Evolutionary conservation across 2,797 vertebrate species (phyloP).

Genomic region (Sparidentex hasta): DNA sequence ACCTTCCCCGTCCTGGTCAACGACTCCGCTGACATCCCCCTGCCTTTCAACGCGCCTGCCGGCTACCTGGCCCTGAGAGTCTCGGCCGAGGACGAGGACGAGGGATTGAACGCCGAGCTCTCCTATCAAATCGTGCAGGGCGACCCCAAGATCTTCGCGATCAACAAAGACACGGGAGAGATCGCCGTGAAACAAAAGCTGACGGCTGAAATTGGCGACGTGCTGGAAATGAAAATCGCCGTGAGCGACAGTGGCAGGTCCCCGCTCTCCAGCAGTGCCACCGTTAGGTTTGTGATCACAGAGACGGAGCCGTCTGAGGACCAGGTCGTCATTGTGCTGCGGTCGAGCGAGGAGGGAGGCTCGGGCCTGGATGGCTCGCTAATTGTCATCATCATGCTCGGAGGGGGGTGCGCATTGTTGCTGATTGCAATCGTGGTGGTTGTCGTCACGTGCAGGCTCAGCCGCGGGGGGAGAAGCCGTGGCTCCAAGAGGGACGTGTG

Average conservation of each 20-base stretch:
- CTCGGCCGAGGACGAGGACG: slow-evolving; percentile 77
- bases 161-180: slow-evolving; percentile 79
- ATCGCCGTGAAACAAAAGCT: slow-evolving; percentile 77
- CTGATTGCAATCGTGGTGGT: slow-evolving; percentile 81
- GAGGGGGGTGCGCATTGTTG: slow-evolving; percentile 80
- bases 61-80: slow-evolving; percentile 79
- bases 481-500: slow-evolving; percentile 69
- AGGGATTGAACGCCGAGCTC: slow-evolving; percentile 76
- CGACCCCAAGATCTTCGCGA: slow-evolving; percentile 70
- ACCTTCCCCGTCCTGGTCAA: slow-evolving; percentile 77
- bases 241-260: slow-evolving; percentile 79
- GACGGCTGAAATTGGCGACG: slow-evolving; percentile 67
- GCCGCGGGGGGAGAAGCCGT: slow-evolving; percentile 54
- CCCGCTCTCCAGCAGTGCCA: slow-evolving; percentile 66
- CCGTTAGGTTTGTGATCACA: slow-evolving; percentile 77
- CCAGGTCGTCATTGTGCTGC: slow-evolving; percentile 76
- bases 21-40: slow-evolving; percentile 74
- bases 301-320: slow-evolving; percentile 79
- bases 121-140: slow-evolving; percentile 75
- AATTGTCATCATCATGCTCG: slow-evolving; percentile 78
- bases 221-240: slow-evolving; percentile 73
- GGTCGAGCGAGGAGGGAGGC: slow-evolving; percentile 53
- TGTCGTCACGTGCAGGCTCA: slow-evolving; percentile 76
- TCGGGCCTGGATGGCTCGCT: slow-evolving; percentile 68
- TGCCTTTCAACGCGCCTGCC: slow-evolving; percentile 71